phyloP scores from a whole-genome alignment of 2,797 vertebrate genomes.

The Steatocranus sp. region DNA sequence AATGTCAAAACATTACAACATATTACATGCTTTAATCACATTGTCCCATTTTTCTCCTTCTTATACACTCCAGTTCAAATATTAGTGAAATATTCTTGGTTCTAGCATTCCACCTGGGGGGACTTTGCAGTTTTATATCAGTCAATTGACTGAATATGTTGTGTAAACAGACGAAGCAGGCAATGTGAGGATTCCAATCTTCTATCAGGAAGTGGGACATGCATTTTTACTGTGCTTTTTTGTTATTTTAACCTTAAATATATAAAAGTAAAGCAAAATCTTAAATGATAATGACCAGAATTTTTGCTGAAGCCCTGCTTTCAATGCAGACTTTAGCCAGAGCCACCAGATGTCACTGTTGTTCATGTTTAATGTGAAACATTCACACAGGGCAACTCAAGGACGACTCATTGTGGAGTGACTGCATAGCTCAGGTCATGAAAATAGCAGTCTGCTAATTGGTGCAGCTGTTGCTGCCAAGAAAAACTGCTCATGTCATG shows the following conservation, averaged over 20 bases:
- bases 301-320: background rate
- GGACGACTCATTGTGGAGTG: constrained; percentile 1
- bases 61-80: background rate
- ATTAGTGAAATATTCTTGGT: background rate
- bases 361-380: background rate
- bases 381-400: constrained; percentile 12
- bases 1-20: background rate
- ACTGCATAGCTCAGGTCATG: constrained; percentile 2
- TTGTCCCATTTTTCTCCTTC: background rate
- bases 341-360: constrained; percentile 55
- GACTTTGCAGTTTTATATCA: background rate
- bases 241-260: background rate
- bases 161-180: accelerated
- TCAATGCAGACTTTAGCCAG: background rate
- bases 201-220: background rate
- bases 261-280: background rate
- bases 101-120: background rate
- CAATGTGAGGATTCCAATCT: background rate
- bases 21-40: background rate
- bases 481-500: background rate
- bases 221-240: background rate
- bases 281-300: background rate
- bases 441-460: constrained; percentile 1
- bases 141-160: background rate
- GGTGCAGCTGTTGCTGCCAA: background rate